Conservation (phyloP, 1,140 invertebrate species). For the Hermatobates lingyangjiaoensis region DNA sequence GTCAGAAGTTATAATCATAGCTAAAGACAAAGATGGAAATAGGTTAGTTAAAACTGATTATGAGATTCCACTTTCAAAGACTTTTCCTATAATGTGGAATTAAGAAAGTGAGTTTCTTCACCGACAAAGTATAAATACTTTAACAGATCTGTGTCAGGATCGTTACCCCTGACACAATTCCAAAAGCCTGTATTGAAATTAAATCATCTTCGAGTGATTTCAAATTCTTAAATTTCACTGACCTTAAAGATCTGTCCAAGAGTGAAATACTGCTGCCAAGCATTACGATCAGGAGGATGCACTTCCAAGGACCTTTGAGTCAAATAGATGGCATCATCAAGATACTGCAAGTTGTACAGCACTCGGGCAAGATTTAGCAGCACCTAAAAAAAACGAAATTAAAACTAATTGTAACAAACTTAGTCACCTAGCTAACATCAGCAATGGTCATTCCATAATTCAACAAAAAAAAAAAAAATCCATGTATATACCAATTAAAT, state of each 20-base stretch:
- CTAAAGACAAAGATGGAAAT: too few relatives aligned
- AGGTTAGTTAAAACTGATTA: too few relatives aligned
- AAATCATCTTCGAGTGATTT: too few relatives aligned
- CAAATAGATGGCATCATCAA: slow-evolving; percentile 73
- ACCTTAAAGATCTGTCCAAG: slow-evolving; percentile 62
- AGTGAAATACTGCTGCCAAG: slow-evolving; percentile 80
- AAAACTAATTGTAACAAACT: not conserved
- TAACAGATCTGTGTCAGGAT: too few relatives aligned
- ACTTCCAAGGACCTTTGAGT: slow-evolving; percentile 50
- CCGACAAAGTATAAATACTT: too few relatives aligned
- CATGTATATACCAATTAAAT: not conserved
- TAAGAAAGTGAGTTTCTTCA: too few relatives aligned
- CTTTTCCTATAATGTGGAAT: too few relatives aligned
- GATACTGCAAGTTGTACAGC: slow-evolving; percentile 63
- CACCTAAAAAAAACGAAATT: slow-evolving; percentile 27
- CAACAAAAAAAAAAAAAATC: not conserved
- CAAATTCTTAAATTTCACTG: too few relatives aligned
- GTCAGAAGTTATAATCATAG: too few relatives aligned
- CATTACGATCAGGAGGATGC: slow-evolving; percentile 59
- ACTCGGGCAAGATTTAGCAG: slow-evolving; percentile 67
- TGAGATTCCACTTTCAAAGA: too few relatives aligned
- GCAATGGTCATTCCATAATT: not conserved
- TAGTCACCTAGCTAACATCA: not conserved
- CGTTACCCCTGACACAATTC: too few relatives aligned
- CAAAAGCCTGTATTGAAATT: too few relatives aligned